These are phyloP conservation scores for Glaucopsyche alexis DNA, from an alignment of 2,888 invertebrate species.

Conservation along the genomic window DNA sequence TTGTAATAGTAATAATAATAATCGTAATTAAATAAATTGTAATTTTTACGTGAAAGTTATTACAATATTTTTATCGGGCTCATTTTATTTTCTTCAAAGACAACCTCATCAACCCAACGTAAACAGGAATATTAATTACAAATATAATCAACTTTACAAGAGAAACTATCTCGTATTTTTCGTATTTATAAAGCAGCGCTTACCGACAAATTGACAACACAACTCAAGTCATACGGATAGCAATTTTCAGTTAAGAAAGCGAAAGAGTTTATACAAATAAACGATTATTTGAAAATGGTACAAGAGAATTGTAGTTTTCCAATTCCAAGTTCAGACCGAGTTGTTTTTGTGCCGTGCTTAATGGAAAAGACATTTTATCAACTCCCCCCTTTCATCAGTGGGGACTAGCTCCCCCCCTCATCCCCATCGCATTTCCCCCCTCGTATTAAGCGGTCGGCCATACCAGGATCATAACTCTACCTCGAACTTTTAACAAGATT, in stretches of 20 bases:
- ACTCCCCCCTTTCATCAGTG: neutral
- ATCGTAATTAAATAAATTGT: too few relatives aligned
- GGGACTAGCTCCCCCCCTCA: neutral
- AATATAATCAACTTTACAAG: neutral
- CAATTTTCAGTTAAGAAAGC: conserved; percentile 1
- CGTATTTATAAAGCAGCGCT: neutral
- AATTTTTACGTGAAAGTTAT: too few relatives aligned
- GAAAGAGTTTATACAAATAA: conserved; percentile 1
- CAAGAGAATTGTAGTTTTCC: neutral
- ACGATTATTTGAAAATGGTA: neutral
- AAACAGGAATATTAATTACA: neutral
- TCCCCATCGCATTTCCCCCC: too few relatives aligned
- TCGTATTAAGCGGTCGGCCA: neutral
- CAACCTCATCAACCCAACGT: neutral
- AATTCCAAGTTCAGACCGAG: neutral
- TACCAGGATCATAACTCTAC: conserved; percentile 19
- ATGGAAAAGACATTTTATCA: conserved; percentile 16
- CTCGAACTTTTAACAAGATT: conserved; percentile 28
- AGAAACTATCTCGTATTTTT: too few relatives aligned
- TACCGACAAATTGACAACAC: neutral
- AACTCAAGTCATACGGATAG: neutral
- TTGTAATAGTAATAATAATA: too few relatives aligned
- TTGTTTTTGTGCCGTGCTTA: conserved; percentile 15
- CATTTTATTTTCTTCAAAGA: neutral
- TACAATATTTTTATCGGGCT: neutral